phyloP scores from a whole-genome alignment of 2,113 vertebrate species.

The Ploceus nigricollis region DNA sequence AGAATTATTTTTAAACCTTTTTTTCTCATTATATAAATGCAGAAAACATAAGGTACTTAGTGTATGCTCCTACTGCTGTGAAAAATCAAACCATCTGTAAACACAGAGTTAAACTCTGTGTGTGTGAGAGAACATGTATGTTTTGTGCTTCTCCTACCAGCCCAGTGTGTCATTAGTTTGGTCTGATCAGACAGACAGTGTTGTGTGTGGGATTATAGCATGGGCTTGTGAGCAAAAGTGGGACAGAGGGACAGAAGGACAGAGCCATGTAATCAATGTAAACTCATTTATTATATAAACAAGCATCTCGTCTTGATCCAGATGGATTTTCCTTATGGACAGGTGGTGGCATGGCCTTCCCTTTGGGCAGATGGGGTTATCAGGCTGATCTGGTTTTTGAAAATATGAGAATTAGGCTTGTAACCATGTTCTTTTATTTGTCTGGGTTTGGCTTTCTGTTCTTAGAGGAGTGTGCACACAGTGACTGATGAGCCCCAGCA shows the following conservation, averaged over 20 bases:
- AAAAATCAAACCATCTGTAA: neutral
- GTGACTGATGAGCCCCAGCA: neutral
- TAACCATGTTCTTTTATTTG: neutral
- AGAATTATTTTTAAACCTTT: neutral
- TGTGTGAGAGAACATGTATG: neutral
- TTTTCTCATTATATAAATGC: neutral
- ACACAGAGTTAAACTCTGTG: neutral
- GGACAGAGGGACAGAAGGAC: neutral
- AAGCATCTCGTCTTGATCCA: neutral
- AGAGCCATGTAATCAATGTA: neutral
- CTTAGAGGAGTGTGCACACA: neutral
- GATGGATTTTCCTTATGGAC: neutral
- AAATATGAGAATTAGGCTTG: neutral
- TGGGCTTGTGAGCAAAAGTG: neutral
- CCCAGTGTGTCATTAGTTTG: neutral
- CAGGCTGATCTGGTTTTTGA: neutral
- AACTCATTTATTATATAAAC: neutral
- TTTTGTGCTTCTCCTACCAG: neutral
- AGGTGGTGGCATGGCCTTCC: fast-evolving
- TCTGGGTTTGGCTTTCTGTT: neutral
- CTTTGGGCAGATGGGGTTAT: neutral
- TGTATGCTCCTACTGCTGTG: neutral
- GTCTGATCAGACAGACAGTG: neutral
- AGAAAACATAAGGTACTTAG: neutral
- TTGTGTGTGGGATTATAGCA: neutral